phyloP scores from a whole-genome alignment of 2,113 vertebrate genomes.

The Harpagus bidentatus region DNA sequence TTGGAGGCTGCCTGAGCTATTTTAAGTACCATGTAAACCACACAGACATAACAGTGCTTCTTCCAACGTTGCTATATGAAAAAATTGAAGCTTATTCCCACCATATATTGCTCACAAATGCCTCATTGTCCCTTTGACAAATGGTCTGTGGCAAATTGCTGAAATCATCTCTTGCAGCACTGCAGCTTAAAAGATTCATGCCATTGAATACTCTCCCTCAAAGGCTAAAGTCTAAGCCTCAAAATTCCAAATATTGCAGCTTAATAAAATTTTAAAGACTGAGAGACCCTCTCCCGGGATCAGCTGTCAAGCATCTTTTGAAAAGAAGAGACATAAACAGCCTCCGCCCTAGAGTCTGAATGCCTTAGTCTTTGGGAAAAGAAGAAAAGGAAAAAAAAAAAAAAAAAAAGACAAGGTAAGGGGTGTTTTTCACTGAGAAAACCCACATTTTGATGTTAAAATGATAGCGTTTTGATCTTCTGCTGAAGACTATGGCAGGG shows the following conservation, averaged over 20 bases:
- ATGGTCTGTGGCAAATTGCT: slow-evolving; percentile 67
- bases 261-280: slow-evolving; percentile 79
- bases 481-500: background rate
- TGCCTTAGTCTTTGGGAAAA: slow-evolving; percentile 9
- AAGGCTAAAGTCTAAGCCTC: slow-evolving; percentile 70
- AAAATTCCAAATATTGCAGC: slow-evolving; percentile 73
- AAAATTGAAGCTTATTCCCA: slow-evolving; percentile 47
- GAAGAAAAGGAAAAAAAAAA: background rate
- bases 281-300: slow-evolving; percentile 70
- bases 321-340: slow-evolving; percentile 76
- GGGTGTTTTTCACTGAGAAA: background rate
- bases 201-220: slow-evolving; percentile 66
- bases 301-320: slow-evolving; percentile 79
- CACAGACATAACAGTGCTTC: background rate
- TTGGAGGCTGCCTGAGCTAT: slow-evolving; percentile 22
- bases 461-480: slow-evolving; percentile 42
- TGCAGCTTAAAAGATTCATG: slow-evolving; percentile 70
- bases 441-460: slow-evolving; percentile 58
- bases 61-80: slow-evolving; percentile 30
- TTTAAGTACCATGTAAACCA: slow-evolving; percentile 52
- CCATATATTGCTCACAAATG: slow-evolving; percentile 49
- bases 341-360: slow-evolving; percentile 32
- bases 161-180: slow-evolving; percentile 61
- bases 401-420: background rate
- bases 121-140: slow-evolving; percentile 66